Conservation (phyloP, 2,797 vertebrate species). For the Pelobates cultripes region DNA sequence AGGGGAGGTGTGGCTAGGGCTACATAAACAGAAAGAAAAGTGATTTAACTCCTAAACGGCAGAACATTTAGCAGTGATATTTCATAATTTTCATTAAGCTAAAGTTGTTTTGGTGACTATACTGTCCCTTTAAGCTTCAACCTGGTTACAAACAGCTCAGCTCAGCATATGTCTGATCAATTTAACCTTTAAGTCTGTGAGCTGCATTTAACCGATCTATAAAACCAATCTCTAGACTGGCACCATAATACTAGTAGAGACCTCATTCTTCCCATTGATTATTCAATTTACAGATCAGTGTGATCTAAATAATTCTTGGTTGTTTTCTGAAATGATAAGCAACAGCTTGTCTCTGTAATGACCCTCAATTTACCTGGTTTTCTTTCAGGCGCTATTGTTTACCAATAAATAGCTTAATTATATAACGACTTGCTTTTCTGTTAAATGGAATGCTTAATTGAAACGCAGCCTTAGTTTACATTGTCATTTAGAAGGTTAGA, state of each 20-base stretch:
- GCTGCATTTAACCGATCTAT: slow-evolving; percentile 2
- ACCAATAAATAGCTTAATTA: slow-evolving; percentile 4
- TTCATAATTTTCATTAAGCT: too few relatives aligned
- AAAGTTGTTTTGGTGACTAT: too few relatives aligned
- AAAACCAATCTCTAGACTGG: background rate
- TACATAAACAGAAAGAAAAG: too few relatives aligned
- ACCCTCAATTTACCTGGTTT: background rate
- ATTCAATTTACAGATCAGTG: background rate
- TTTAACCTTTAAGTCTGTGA: background rate
- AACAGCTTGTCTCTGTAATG: background rate
- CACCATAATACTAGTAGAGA: background rate
- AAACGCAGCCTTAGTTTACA: background rate
- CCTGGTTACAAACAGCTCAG: background rate
- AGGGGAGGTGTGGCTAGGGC: too few relatives aligned
- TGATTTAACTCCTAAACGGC: too few relatives aligned
- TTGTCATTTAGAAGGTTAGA: background rate
- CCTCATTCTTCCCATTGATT: background rate
- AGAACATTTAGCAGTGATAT: too few relatives aligned
- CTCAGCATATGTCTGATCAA: background rate
- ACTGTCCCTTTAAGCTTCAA: background rate
- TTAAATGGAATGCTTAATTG: background rate
- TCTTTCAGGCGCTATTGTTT: background rate
- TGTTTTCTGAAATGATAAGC: background rate
- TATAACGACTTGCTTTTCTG: background rate
- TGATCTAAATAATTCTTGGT: background rate